Evolutionary conservation across 2,888 invertebrate genomes (phyloP), one percentile per base, ranked within the genome.

Genomic region (Drosophila gaucha): DNA sequence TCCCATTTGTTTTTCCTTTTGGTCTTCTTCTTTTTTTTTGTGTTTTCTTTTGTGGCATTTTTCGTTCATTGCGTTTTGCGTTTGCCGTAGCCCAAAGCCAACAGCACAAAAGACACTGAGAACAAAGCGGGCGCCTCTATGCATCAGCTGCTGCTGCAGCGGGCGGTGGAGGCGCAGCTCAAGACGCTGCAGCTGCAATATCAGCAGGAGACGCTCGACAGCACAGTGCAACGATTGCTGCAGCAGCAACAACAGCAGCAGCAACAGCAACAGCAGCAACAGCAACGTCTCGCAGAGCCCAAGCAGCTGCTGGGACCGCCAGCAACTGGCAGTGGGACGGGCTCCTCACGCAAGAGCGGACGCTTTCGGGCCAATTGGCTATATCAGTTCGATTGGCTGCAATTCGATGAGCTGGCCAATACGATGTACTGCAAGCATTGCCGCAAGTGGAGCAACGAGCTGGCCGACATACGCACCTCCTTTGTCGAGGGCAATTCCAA

Each of bases 401-500:
- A 94, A 83, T 95, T 95, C 80, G 96, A 96, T 80, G 94, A 94
- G 82, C 86, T 90, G 38, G 93, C 93, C 57, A 95, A 95, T 80
- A 93, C 94, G 16, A 96, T 96, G 96, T 96, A 92, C 89, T 96
- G 96, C 90, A 94, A 94, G 79, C 95, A 94, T 83, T 96, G 95
- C 86, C 93, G 95, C 67, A 95, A 95, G 82, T 96, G 95, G 95
- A 95, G 95, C 52, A 93, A 93, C 46, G 93, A 94, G 20, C 92
- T 95, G 74, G 94, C 95, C 12, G 94, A 95, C 67, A 95, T 95
- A 82, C 93, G 95, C 60, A 96, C 96, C n/a, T 95, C 95, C 0
- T 96, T 96, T 82, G 95, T 95, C n/a, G 94, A 95, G 83, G 96
- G 96, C 59, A 96, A 95, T 85, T 93, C 94, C 44, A 96, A 96